Conservation (phyloP, 2,797 vertebrate species). For the Heteromormyrus szaboi region DNA sequence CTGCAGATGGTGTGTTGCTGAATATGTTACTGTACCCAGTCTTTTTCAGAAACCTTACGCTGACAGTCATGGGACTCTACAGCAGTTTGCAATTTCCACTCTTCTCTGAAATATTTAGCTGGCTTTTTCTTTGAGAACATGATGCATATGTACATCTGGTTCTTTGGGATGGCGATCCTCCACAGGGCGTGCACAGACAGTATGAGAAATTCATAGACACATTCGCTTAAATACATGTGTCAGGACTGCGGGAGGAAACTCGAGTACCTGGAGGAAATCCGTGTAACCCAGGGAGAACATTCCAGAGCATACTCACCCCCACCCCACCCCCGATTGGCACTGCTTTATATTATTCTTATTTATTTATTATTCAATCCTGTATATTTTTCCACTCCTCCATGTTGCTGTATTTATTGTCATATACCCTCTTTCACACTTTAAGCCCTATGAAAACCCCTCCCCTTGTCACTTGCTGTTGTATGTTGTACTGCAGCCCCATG, state of each 20-base stretch:
- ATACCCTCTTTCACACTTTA: not conserved
- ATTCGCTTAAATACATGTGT: not conserved
- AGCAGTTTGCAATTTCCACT: not conserved
- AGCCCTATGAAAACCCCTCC: not conserved
- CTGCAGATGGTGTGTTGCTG: not conserved
- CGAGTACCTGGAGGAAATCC: not conserved
- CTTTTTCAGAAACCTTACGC: not conserved
- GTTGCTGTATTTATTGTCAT: not conserved
- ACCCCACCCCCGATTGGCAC: not conserved
- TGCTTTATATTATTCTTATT: not conserved
- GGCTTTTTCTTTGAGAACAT: not conserved
- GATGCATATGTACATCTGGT: not conserved
- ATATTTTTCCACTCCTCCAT: not conserved
- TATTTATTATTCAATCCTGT: not conserved
- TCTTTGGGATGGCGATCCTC: not conserved
- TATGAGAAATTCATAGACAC: not conserved
- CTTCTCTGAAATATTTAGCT: not conserved
- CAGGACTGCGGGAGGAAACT: not conserved
- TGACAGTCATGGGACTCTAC: not conserved
- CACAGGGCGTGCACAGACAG: not conserved
- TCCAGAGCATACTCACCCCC: not conserved
- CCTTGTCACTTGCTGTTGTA: not conserved
- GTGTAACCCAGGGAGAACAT: not conserved
- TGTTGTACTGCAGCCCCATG: not conserved
- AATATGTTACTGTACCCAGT: not conserved